Conservation (phyloP, 2,888 invertebrate species). For the Eupithecia dodoneata region DNA sequence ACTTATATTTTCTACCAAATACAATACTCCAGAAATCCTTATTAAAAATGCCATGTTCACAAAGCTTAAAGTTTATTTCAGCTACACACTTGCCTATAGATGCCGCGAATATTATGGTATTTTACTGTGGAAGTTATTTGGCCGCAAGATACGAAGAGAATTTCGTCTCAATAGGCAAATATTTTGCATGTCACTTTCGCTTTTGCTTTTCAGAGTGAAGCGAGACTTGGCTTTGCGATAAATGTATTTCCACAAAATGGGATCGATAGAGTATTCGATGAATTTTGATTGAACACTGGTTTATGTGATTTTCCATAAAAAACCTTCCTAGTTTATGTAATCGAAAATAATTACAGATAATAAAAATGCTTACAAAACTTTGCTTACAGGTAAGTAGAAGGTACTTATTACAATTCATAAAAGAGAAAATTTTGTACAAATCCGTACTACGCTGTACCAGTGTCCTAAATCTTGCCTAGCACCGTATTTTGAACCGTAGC, state of each 20-base stretch:
- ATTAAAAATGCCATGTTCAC: neutral
- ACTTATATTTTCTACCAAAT: neutral
- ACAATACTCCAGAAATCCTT: neutral
- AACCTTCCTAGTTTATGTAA: neutral
- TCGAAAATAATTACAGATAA: neutral
- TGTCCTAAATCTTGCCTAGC: conserved; percentile 15
- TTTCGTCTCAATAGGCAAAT: conserved; percentile 9
- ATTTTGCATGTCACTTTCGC: conserved; percentile 6
- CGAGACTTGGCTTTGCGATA: neutral
- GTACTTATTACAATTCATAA: neutral
- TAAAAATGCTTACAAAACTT: neutral
- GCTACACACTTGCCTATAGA: neutral
- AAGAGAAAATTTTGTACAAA: conserved; percentile 26
- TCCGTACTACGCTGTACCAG: conserved; percentile 40
- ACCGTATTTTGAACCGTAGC: conserved; percentile 12
- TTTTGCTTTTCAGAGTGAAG: neutral
- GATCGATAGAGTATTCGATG: conserved; percentile 2
- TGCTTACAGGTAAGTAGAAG: neutral
- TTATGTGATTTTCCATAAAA: conserved; percentile 14
- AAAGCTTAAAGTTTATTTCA: neutral
- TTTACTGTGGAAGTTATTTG: conserved; percentile 6
- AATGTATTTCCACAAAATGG: conserved; percentile 3
- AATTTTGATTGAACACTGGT: neutral
- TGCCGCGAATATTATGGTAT: conserved; percentile 3
- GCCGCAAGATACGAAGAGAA: conserved; percentile 2